These are phyloP conservation scores for Cheirogaleus medius DNA, from an alignment of 2,113 vertebrate species.

Conservation along the genomic window DNA sequence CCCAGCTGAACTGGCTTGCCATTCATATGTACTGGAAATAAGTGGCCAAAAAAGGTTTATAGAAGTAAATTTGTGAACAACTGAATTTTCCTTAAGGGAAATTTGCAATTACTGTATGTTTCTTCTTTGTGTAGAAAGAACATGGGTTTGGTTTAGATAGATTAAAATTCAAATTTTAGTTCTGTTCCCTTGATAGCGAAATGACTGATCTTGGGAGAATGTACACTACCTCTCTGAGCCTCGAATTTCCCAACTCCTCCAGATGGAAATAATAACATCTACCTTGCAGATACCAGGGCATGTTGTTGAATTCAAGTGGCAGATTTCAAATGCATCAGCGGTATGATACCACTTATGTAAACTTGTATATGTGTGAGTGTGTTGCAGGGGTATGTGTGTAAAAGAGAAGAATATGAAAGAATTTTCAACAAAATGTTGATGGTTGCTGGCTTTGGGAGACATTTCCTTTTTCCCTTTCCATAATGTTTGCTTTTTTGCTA, in stretches of 20 bases:
- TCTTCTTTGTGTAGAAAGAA: conserved; percentile 33
- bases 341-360: background rate
- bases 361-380: background rate
- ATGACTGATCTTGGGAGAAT: conserved; percentile 5
- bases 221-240: background rate
- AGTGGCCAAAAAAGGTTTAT: conserved; percentile 40
- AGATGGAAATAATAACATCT: background rate
- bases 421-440: background rate
- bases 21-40: background rate
- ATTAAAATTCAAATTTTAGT: background rate
- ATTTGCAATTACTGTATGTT: background rate
- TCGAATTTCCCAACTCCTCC: background rate
- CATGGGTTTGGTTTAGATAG: conserved; percentile 2
- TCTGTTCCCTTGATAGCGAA: background rate
- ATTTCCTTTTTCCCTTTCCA: background rate
- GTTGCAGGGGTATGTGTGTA: background rate
- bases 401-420: background rate
- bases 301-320: conserved; percentile 11
- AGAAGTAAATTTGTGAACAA: conserved; percentile 7
- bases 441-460: background rate
- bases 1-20: background rate
- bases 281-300: background rate
- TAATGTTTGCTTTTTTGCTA: background rate
- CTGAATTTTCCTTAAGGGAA: conserved; percentile 50
- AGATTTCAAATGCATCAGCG: background rate